Evolutionary conservation across 2,888 invertebrate genomes (phyloP).

Genomic region (Anaspis maculata): DNA sequence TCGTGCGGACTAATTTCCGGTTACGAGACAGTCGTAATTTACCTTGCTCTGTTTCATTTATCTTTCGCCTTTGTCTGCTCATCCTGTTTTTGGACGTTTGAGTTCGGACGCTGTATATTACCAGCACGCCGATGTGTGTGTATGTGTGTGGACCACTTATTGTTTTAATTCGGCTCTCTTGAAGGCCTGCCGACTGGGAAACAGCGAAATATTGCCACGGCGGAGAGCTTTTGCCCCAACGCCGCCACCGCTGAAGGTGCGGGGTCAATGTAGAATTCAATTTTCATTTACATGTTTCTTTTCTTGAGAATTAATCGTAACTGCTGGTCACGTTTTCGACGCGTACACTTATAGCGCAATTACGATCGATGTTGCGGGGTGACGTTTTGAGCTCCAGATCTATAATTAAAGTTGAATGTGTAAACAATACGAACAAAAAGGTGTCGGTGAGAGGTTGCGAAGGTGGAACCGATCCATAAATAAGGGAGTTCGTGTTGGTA

Average conservation of each 20-base stretch:
- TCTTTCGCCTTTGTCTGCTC: slow-evolving; percentile 26
- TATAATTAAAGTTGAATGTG: neutral
- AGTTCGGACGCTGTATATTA: slow-evolving; percentile 8
- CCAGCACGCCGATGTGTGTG: no score
- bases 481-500: slow-evolving; percentile 4
- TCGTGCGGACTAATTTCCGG: slow-evolving; percentile 36
- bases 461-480: slow-evolving; percentile 5
- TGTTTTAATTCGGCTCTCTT: neutral
- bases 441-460: no score
- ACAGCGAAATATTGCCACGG: neutral
- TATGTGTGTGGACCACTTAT: no score
- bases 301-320: no score
- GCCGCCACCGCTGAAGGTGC: no score
- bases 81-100: slow-evolving; percentile 10
- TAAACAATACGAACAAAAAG: neutral
- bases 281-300: no score
- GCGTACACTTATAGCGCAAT: no score
- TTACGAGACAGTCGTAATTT: slow-evolving; percentile 34
- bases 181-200: no score
- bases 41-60: slow-evolving; percentile 34
- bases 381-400: no score
- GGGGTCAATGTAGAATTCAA: no score
- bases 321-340: no score
- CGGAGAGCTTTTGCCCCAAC: neutral
- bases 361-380: no score